Conservation (phyloP, 1,140 invertebrate species). For the Pseudomyrmex dendroicus region DNA sequence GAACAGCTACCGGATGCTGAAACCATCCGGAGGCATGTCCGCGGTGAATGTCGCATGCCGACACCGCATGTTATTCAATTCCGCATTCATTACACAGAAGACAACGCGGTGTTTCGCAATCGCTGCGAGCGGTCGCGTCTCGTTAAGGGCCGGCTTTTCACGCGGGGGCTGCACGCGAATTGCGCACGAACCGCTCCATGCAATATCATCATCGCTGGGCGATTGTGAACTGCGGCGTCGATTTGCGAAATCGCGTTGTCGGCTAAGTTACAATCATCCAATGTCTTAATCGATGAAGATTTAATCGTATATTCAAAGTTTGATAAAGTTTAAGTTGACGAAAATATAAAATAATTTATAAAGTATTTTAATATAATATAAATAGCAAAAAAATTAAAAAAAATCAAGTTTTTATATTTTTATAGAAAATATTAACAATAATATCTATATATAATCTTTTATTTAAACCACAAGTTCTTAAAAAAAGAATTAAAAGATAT, state of each 20-base stretch:
- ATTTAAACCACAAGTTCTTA: slow-evolving; percentile 23
- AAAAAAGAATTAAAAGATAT: slow-evolving; percentile 31
- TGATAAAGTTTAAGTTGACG: neutral
- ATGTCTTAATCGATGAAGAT: slow-evolving; percentile 13
- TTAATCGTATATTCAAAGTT: neutral
- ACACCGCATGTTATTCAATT: slow-evolving; percentile 69
- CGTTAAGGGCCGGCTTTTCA: slow-evolving; percentile 62
- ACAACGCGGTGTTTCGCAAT: slow-evolving; percentile 56
- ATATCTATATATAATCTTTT: slow-evolving; percentile 25
- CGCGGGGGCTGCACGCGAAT: neutral
- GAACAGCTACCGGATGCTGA: neutral
- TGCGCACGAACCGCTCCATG: neutral
- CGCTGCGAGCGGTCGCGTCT: slow-evolving; percentile 59
- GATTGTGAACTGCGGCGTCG: neutral
- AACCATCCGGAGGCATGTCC: slow-evolving; percentile 34
- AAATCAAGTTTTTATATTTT: neutral
- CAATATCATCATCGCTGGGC: neutral
- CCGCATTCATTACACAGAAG: slow-evolving; percentile 65
- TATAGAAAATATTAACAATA: slow-evolving; percentile 36
- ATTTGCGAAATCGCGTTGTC: neutral
- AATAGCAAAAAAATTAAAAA: too few relatives aligned
- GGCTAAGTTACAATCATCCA: slow-evolving; percentile 15
- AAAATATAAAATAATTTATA: too few relatives aligned
- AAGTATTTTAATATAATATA: too few relatives aligned
- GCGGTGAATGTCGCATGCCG: slow-evolving; percentile 55